Evolutionary conservation across 2,797 vertebrate species (phyloP), one percentile per base, ranked within the genome.

Genomic region (Lithobates sylvaticus): DNA sequence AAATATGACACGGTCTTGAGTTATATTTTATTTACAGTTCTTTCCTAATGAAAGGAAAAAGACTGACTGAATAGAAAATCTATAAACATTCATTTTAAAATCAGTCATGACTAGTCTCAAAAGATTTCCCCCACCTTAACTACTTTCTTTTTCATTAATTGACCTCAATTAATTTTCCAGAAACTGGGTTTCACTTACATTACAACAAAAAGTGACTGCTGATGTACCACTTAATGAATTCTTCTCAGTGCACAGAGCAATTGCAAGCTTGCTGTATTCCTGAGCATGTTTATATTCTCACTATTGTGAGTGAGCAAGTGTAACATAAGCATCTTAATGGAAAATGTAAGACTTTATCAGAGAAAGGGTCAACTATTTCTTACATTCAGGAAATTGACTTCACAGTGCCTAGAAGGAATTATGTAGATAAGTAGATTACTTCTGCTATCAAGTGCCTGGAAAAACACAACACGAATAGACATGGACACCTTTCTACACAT

Each of bases 151-250:
- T 79, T 78, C 7, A 70, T 80, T 50, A 82, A 73, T 65, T 83
- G 61, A 83, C 72, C 81, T 76, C 72, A 83, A 83, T 83, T 76
- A 68, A 69, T 68, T 83, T 67, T 68, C 36, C 8, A 32, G 18
- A 83, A 81, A 67, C 27, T 47, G 54, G 58, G 65, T 83, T 75
- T 73, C 36, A 75, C 54, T 77, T 77, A 23, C 3, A 64, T 36
- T 83, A 68, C 36, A 76, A 68, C 26, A 65, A 10, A 76, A 29
- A 74, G 10, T 36, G 69, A 42, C 15, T 67, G 23, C 32, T 54
- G 26, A 76, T 58, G 26, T 34, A 70, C 47, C 6, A 21, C 10
- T 16, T 79, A 70, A 81, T 65, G 16, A 73, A 73, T 73, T 64
- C 50, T 74, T 26, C 26, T 64, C 54, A 29, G 6, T 65, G 16